phyloP scores from a whole-genome alignment of 2,888 invertebrate species.

The Apamea crenata region DNA sequence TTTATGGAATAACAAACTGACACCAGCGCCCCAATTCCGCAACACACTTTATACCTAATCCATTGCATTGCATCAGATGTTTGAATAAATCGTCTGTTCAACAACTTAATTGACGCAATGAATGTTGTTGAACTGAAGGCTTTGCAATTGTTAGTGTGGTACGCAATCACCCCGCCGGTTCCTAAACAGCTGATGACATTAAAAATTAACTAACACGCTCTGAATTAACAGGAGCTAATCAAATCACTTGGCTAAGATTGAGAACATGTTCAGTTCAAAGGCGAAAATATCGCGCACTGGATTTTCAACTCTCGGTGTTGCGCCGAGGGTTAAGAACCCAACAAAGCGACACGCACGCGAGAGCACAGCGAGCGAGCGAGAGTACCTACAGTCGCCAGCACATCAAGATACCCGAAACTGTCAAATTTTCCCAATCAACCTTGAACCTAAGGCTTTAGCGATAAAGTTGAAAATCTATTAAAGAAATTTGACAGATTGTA shows the following conservation, averaged over 20 bases:
- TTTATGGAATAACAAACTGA: neutral
- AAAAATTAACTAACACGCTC: neutral
- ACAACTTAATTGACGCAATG: neutral
- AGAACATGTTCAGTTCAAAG: neutral
- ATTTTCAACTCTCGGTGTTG: neutral
- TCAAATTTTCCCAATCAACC: too few species aligned
- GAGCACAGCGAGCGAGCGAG: too few species aligned
- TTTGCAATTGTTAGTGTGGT: neutral
- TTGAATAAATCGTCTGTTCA: neutral
- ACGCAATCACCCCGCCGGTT: neutral
- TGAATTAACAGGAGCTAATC: neutral
- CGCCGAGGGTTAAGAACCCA: neutral
- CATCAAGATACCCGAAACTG: too few species aligned
- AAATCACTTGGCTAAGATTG: neutral
- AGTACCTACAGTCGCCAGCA: too few species aligned
- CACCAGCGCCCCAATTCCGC: neutral
- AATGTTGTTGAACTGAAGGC: neutral
- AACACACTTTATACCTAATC: neutral
- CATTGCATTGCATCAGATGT: neutral
- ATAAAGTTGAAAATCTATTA: too few species aligned
- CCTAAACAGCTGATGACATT: neutral
- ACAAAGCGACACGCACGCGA: too few species aligned
- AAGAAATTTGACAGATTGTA: too few species aligned
- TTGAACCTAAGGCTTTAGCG: too few species aligned
- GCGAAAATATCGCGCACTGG: neutral